Evolutionary conservation across 2,113 vertebrate genomes (phyloP).

Genomic region (Pelusios castaneus): DNA sequence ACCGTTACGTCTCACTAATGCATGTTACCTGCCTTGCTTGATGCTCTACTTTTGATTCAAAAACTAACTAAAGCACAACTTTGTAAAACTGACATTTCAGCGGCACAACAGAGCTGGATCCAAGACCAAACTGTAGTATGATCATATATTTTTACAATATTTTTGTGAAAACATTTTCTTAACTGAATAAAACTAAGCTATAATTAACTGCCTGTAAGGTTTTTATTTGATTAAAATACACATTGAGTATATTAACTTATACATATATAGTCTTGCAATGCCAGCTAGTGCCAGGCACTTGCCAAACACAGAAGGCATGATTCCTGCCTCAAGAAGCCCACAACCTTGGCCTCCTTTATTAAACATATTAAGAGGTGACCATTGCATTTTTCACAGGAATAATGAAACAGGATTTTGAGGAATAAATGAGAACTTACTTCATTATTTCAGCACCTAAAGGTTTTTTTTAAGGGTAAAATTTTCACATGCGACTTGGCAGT

Average conservation of each 20-base stretch:
- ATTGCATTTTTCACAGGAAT: neutral
- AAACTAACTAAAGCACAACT: conserved; percentile 43
- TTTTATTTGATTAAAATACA: conserved; percentile 50
- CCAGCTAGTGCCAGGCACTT: neutral
- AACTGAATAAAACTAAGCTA: conserved; percentile 75
- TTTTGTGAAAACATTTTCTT: conserved; percentile 75
- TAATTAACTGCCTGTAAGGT: conserved; percentile 41
- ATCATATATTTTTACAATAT: conserved; percentile 74
- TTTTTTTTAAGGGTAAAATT: neutral
- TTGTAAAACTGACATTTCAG: conserved; percentile 42
- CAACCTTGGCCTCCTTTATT: neutral
- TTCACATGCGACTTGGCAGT: neutral
- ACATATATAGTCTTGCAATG: neutral
- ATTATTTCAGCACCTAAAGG: neutral
- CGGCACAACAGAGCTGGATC: conserved; percentile 13
- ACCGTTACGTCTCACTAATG: neutral
- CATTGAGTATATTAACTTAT: neutral
- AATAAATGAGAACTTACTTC: neutral
- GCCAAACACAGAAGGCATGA: neutral
- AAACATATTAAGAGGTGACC: neutral
- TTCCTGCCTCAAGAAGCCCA: neutral
- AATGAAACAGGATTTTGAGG: neutral
- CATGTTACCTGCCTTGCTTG: neutral
- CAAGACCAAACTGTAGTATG: conserved; percentile 49
- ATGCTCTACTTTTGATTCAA: neutral